Evolutionary conservation across 30 jellyfish, hydroid and myxozoan species (phyloP).

Genomic region (Cassiopea andromeda): DNA sequence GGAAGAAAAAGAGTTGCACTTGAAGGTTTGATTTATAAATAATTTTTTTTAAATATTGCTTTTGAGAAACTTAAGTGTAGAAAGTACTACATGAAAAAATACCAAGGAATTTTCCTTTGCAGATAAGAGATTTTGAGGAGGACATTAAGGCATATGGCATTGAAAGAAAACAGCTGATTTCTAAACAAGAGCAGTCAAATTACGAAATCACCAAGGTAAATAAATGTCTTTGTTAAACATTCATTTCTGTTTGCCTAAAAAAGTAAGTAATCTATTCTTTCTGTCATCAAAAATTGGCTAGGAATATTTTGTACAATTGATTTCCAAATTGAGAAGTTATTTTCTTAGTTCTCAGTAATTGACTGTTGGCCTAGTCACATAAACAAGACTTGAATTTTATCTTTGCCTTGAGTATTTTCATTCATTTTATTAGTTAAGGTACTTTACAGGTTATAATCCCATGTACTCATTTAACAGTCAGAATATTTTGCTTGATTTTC

Average conservation of each 20-base stretch:
- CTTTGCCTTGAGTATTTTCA: no score
- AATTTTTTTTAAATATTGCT: not conserved
- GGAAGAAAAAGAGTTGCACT: no score
- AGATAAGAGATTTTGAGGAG: conserved; percentile 53
- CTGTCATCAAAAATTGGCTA: not conserved
- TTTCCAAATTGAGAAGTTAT: no score
- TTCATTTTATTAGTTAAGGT: no score
- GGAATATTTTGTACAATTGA: no score
- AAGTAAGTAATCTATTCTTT: not conserved
- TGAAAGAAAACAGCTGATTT: conserved; percentile 36
- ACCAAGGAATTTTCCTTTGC: not conserved
- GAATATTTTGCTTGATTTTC: not conserved
- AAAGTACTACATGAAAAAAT: no score
- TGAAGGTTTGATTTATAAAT: no score
- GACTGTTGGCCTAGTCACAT: no score
- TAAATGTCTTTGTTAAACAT: no score
- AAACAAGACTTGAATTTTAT: no score
- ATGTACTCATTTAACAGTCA: not conserved
- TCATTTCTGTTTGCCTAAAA: not conserved
- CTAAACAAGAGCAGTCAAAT: not conserved
- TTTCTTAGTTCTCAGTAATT: no score
- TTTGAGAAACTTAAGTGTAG: not conserved
- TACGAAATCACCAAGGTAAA: conserved; percentile 24
- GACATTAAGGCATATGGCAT: conserved; percentile 45
- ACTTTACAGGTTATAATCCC: no score